Evolutionary conservation across 2,888 invertebrate genomes (phyloP), one percentile per base, ranked within the genome.

Genomic region (Drosophila multiciliata): DNA sequence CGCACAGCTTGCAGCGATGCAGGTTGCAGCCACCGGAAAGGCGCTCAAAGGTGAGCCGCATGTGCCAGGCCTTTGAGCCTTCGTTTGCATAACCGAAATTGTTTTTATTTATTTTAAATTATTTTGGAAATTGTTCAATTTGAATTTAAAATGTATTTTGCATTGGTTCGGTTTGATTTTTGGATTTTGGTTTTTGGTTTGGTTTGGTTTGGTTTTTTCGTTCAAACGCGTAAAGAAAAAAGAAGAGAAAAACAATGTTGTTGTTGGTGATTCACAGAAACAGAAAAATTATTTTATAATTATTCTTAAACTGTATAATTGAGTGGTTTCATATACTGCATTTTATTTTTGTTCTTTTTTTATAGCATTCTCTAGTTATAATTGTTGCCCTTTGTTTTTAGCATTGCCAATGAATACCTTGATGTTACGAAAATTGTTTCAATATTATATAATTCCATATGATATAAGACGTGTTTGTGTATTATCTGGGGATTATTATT

Each of bases 1-100:
- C 97, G 95, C 97, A 97, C 94, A 97, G 95, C 95, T 97, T 97
- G 96, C 97, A 97, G 94, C 97, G 96, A 95, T 97, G 97, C 95
- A 97, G 96, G 95, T 97, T 97, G 94, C 97, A 96, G 95, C 97
- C 96, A 94, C 97, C 97, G 94, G 97, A 97, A 95, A 97, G 96
- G 93, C 97, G 97, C 95, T 97, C 97, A 95, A 97, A 97, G 94
- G 97, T 97, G 94, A 97, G 96, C 95, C 97, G 96, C 97, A 97
- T 97, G 95, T 97, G 97, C 97, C 97, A 97, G 95, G 97, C 97
- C 96, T 97, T 97, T 94, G 97, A 97, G 96, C 97, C 97, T 78
- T 53, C 40, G 59, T 35, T 80, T 60, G 53, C 55, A 48, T 53
- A 54, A 59, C 54, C 23, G 26, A 29, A 36, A 50, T 33, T 23